Evolutionary conservation across 2,113 vertebrate genomes (phyloP).

Genomic region (Dipodomys ordii): DNA sequence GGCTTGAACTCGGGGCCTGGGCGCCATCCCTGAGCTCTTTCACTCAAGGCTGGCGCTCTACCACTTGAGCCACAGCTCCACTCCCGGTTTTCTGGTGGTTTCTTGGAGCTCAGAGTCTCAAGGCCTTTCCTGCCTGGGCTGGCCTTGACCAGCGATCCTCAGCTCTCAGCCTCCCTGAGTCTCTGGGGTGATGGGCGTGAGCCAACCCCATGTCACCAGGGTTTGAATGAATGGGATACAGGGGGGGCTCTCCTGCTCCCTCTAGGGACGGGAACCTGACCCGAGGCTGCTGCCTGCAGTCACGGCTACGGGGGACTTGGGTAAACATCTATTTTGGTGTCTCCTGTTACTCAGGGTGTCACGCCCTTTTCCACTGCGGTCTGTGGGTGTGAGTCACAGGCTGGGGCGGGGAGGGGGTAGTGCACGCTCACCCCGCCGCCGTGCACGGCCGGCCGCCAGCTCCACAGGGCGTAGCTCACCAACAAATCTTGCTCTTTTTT

Average conservation of each 20-base stretch:
- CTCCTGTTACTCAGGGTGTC: constrained; percentile 87
- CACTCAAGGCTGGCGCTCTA: too few relatives aligned
- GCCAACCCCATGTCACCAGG: not conserved
- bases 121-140: too few relatives aligned
- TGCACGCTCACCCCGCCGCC: constrained; percentile 87
- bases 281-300: constrained; percentile 61
- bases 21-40: too few relatives aligned
- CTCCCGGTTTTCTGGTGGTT: too few relatives aligned
- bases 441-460: constrained; percentile 85
- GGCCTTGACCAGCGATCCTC: too few relatives aligned
- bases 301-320: constrained; percentile 78
- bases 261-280: not conserved
- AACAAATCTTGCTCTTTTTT: constrained; percentile 68
- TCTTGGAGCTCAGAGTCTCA: too few relatives aligned
- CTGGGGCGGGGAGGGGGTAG: constrained; percentile 72
- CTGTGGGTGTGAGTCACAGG: constrained; percentile 85
- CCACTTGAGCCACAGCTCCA: too few relatives aligned
- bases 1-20: too few relatives aligned
- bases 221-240: not conserved
- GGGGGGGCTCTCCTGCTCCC: not conserved
- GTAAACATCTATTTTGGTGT: constrained; percentile 86
- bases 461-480: constrained; percentile 87
- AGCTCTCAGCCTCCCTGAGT: too few relatives aligned
- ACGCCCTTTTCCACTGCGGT: constrained; percentile 88
- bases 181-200: too few relatives aligned